phyloP scores from a whole-genome alignment of 2,888 invertebrate genomes.

The Malthinus flaveolus region DNA sequence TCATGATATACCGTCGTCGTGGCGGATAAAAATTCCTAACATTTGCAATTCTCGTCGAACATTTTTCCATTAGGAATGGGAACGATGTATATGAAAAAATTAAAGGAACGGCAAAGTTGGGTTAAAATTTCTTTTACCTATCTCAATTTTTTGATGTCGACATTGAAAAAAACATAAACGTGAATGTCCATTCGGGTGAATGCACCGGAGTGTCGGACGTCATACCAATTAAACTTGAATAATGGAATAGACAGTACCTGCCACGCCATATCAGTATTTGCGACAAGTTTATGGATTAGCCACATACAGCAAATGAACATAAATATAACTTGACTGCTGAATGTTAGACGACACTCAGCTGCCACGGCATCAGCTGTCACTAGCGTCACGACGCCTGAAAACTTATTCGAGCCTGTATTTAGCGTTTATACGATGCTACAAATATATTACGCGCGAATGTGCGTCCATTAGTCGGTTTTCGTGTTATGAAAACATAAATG shows the following conservation, averaged over 20 bases:
- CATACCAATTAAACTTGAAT: conserved; percentile 39
- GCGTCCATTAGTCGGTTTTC: conserved; percentile 20
- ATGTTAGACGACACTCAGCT: conserved; percentile 35
- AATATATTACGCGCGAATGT: conserved; percentile 22
- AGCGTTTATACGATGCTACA: conserved; percentile 31
- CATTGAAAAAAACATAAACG: conserved; percentile 19
- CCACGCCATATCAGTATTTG: conserved; percentile 35
- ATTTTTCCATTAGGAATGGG: conserved; percentile 16
- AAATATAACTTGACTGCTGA: conserved; percentile 31
- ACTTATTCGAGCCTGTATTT: conserved; percentile 32
- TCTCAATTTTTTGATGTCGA: not conserved
- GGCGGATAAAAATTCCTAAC: conserved; percentile 18
- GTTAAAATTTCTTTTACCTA: not conserved
- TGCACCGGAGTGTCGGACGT: conserved; percentile 38
- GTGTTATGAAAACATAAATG: conserved; percentile 16
- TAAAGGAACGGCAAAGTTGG: not conserved
- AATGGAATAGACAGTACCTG: conserved; percentile 39
- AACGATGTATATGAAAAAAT: not conserved
- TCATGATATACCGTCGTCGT: conserved; percentile 32
- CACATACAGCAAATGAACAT: conserved; percentile 34
- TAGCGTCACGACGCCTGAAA: conserved; percentile 36
- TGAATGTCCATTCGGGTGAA: conserved; percentile 34
- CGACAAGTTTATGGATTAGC: conserved; percentile 38
- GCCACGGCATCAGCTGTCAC: conserved; percentile 35
- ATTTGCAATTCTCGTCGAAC: conserved; percentile 18